Percentiles rank a stretch among this genome's conserved stretches.
These are phyloP conservation scores for Triplophysa dalaica DNA, from an alignment of 2,113 vertebrate genomes.

Conservation along the genomic window DNA sequence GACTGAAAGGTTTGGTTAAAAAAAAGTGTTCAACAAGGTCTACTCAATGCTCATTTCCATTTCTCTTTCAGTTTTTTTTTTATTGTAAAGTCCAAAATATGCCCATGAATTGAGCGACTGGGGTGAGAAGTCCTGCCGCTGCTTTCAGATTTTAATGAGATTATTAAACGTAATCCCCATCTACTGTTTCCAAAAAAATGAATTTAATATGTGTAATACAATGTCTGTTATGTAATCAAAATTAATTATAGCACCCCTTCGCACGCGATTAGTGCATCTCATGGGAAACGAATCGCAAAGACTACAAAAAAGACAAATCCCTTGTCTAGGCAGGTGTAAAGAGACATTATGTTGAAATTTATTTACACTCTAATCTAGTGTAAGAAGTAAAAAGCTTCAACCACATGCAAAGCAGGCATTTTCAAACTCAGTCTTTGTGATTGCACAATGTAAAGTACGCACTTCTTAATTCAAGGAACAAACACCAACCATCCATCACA, in stretches of 20 bases:
- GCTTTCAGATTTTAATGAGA: conserved; percentile 39
- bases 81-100: conserved; percentile 22
- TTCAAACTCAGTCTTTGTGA: background rate
- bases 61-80: background rate
- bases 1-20: background rate
- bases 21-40: background rate
- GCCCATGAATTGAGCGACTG: conserved; percentile 27
- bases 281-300: background rate
- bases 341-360: conserved; percentile 13
- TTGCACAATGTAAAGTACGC: background rate
- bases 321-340: background rate
- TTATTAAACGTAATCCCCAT: conserved; percentile 47
- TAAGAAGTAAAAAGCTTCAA: conserved; percentile 4
- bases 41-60: background rate
- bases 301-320: background rate
- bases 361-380: background rate
- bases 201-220: conserved; percentile 41
- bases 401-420: background rate
- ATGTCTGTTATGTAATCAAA: conserved; percentile 40
- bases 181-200: conserved; percentile 31
- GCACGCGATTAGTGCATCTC: conserved; percentile 20
- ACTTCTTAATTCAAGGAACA: background rate
- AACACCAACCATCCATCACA: background rate
- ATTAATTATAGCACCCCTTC: conserved; percentile 38
- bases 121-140: conserved; percentile 14